A percentile compares a stretch with the other conserved stretches of the same genome.
phyloP scores from a whole-genome alignment of 1,140 invertebrate species.

The Tetragnatha versicolor region DNA sequence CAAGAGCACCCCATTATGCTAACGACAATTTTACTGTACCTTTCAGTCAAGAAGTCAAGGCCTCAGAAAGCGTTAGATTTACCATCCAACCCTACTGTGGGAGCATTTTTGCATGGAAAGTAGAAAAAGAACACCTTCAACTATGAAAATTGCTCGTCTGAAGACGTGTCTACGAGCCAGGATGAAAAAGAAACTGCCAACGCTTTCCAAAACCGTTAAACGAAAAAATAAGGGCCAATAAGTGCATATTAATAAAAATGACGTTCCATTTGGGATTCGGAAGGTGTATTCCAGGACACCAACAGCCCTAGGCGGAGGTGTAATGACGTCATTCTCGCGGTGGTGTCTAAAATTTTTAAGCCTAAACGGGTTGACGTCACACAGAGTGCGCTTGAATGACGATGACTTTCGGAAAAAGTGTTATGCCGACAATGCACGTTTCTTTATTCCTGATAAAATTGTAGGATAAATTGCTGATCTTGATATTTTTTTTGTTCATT shows the following conservation, averaged over 20 bases:
- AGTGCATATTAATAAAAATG: not conserved
- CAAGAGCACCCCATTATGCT: slow-evolving; percentile 20
- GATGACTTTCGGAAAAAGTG: too few species aligned
- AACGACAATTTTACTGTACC: too few species aligned
- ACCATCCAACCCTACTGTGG: too few species aligned
- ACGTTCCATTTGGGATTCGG: not conserved
- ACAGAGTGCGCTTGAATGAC: not conserved
- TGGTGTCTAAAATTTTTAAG: slow-evolving; percentile 6
- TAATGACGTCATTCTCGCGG: slow-evolving; percentile 16
- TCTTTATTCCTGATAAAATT: too few species aligned
- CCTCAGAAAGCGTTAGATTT: not conserved
- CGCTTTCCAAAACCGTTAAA: not conserved
- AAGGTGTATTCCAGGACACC: not conserved
- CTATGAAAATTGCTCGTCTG: not conserved
- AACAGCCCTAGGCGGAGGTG: not conserved
- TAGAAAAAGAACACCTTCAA: not conserved
- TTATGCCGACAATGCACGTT: too few species aligned
- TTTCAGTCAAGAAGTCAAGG: not conserved
- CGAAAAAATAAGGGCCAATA: not conserved
- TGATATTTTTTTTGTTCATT: too few species aligned
- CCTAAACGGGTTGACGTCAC: not conserved
- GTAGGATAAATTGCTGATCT: too few species aligned
- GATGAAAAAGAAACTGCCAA: not conserved
- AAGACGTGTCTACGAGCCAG: not conserved
- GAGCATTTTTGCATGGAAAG: not conserved